Base-by-base conservation (phyloP, 53 echinoderm and acorn worm genomes). In the Henricia sp. region DNA sequence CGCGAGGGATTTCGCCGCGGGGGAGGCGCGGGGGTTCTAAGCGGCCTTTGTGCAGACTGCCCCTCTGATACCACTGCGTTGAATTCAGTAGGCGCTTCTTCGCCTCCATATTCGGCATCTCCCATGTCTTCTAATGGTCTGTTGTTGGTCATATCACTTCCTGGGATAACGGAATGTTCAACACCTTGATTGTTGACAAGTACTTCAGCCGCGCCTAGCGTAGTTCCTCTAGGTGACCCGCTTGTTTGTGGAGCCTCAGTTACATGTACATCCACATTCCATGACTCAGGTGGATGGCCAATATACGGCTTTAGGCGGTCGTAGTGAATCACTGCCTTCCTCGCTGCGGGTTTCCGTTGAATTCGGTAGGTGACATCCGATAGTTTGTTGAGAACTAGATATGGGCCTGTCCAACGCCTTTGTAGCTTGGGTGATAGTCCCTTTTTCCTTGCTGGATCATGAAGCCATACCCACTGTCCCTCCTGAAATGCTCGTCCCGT, bases 241-340 rank as follows among this genome's bases (percentile, higher is more conserved):
- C 48, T 14, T 8, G 14, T 46, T 14, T 8, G 48, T 14, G n/a
- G 67, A 1, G 1, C 67, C 33, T 36, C n/a, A 20, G 28, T 2
- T 17, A 36, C 37, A 6, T 21, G 33, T 13, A 17, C 32, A 5
- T 33, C 34, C 6, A 53, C 13, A 10, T 26, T n/a, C 63, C 23
- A 62, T 21, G 38, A 26, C 21, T 78, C 78, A 58, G 9, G 63
- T 19, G 17, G 29, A 28, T 12, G 28, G 8, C 83, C 83, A 20
- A 38, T 68, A 48, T 83, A 83, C 4, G 68, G 83, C 57, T 83
- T 83, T 4, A 83, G 70, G 37, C 57, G 21, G 25, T 83, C 83
- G 8, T 52, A 37, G 30, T 70, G 71, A 6, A 70, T 44, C 11
- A 70, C 71, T 25, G 14, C 11, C 25, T 24, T 24, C 23, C 43